phyloP scores from a whole-genome alignment of 2,888 invertebrate genomes.

The Ceriagrion tenellum region DNA sequence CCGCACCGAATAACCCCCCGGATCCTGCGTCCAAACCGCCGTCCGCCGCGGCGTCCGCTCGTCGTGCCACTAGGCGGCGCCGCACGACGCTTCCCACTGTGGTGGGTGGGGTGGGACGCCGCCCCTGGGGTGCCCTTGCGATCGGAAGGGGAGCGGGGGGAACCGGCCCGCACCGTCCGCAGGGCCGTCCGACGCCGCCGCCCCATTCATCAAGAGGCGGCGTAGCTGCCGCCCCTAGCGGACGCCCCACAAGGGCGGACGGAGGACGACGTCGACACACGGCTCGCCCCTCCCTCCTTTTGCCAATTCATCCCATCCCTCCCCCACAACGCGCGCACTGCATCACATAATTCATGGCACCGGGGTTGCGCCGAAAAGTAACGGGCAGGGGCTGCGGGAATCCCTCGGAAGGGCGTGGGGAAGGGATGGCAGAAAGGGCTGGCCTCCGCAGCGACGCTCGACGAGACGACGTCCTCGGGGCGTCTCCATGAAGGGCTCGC shows the following conservation, averaged over 20 bases:
- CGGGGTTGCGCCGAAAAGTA: not conserved
- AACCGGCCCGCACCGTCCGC: not conserved
- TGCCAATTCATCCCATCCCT: not conserved
- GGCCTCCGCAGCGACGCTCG: not conserved
- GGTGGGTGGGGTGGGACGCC: not conserved
- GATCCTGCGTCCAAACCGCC: too few species aligned
- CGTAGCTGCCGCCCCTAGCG: not conserved
- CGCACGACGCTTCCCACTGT: too few species aligned
- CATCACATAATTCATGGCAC: constrained; percentile 7
- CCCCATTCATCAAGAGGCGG: constrained; percentile 48
- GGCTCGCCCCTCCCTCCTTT: not conserved
- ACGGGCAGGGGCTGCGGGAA: not conserved
- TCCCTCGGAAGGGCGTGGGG: too few species aligned
- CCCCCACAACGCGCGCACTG: not conserved
- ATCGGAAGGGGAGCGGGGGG: not conserved
- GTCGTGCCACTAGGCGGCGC: too few species aligned
- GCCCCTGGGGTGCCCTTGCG: not conserved
- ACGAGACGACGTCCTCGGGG: too few species aligned
- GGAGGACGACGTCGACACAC: not conserved
- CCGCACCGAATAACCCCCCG: too few species aligned
- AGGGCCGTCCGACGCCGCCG: not conserved
- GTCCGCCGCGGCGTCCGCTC: too few species aligned
- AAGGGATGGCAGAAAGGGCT: not conserved
- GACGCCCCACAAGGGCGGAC: not conserved
- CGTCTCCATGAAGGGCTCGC: too few species aligned